A percentile compares a stretch with the other conserved stretches of the same genome.
phyloP scores from a whole-genome alignment of 2,888 invertebrate genomes.

The Eremobia ochroleuca region DNA sequence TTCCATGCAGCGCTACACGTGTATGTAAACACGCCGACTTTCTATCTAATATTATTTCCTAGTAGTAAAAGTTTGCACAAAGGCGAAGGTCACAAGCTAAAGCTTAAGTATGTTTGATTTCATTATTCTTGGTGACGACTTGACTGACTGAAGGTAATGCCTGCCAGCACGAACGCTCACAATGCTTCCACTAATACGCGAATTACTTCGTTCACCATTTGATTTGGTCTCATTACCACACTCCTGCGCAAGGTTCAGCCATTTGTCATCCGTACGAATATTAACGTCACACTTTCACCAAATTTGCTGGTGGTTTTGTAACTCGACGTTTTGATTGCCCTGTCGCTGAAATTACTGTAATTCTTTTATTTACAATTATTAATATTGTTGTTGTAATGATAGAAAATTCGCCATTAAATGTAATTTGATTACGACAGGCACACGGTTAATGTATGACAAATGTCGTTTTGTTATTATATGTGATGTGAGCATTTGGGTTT shows the following conservation, averaged over 20 bases:
- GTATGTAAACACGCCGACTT: slow-evolving; percentile 1
- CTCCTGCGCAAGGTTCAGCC: slow-evolving; percentile 80
- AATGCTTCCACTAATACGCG: slow-evolving; percentile 81
- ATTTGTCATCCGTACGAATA: slow-evolving; percentile 88
- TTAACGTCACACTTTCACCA: slow-evolving; percentile 89
- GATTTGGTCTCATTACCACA: slow-evolving; percentile 81
- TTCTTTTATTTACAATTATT: slow-evolving; percentile 78
- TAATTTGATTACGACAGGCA: slow-evolving; percentile 69
- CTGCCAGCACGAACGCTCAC: slow-evolving; percentile 72
- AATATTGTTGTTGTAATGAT: slow-evolving; percentile 70
- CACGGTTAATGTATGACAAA: slow-evolving; percentile 61
- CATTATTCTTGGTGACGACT: slow-evolving; percentile 48
- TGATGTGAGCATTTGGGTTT: slow-evolving; percentile 49
- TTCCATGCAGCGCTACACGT: neutral
- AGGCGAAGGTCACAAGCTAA: slow-evolving; percentile 48
- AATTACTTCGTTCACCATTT: slow-evolving; percentile 82
- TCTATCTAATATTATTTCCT: slow-evolving; percentile 14
- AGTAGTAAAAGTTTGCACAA: slow-evolving; percentile 9
- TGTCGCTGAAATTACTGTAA: slow-evolving; percentile 77
- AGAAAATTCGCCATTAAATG: slow-evolving; percentile 68
- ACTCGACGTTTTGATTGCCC: slow-evolving; percentile 82
- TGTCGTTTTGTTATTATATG: slow-evolving; percentile 42
- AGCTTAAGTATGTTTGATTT: slow-evolving; percentile 57
- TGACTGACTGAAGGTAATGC: slow-evolving; percentile 71
- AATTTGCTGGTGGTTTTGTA: slow-evolving; percentile 84